Conservation (phyloP, 2,888 invertebrate genomes). For the Lepidocyrtoides sp. region DNA sequence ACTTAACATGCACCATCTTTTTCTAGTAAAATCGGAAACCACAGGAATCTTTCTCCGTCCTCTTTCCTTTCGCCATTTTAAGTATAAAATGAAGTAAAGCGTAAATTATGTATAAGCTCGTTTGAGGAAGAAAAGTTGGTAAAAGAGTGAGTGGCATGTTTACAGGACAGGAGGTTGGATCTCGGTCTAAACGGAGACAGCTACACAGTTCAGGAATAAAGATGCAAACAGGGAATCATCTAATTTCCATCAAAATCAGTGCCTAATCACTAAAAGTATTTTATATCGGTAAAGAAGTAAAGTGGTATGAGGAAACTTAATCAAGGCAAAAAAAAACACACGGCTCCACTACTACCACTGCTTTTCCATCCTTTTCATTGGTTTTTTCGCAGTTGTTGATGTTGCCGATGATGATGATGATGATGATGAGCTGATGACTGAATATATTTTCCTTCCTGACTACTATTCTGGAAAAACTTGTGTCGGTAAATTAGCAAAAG, state of each 20-base stretch:
- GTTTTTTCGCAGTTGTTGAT: constrained; percentile 36
- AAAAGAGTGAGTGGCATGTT: constrained; percentile 32
- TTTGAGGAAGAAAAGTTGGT: background rate
- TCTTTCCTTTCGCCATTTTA: background rate
- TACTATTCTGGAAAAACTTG: constrained; percentile 54
- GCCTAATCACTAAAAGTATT: constrained; percentile 61
- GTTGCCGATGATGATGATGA: too few relatives aligned
- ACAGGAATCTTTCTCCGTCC: constrained; percentile 59
- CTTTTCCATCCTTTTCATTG: background rate
- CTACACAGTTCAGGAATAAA: constrained; percentile 53
- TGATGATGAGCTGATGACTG: constrained; percentile 70
- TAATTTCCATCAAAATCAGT: constrained; percentile 80
- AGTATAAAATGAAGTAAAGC: constrained; percentile 43
- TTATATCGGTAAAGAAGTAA: constrained; percentile 16
- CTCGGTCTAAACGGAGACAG: constrained; percentile 25
- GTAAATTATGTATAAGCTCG: constrained; percentile 19
- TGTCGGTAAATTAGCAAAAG: constrained; percentile 71
- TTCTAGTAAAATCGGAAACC: constrained; percentile 58
- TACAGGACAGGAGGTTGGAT: constrained; percentile 31
- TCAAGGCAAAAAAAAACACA: background rate
- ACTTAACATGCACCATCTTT: too few relatives aligned
- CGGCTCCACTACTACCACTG: background rate
- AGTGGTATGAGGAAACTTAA: background rate
- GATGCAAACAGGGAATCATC: constrained; percentile 66
- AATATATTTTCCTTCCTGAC: constrained; percentile 64